phyloP scores from a whole-genome alignment of 2,888 invertebrate species.

The Lacanobia oleracea region DNA sequence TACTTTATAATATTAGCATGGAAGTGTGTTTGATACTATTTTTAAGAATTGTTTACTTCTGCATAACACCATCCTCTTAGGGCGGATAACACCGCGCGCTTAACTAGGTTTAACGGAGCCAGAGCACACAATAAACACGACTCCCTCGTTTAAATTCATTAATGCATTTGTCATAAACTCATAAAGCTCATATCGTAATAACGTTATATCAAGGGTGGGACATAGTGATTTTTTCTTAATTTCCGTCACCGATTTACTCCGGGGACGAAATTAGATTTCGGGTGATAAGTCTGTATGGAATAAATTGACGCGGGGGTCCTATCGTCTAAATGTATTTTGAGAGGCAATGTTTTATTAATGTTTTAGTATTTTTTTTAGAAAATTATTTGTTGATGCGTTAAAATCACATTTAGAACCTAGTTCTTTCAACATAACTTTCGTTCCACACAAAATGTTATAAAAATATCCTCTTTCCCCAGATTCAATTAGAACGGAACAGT shows the following conservation, averaged over 20 bases:
- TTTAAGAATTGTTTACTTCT: conserved; percentile 1
- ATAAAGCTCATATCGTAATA: conserved; percentile 76
- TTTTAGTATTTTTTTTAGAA: not conserved
- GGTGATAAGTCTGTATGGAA: conserved; percentile 47
- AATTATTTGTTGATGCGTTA: conserved; percentile 1
- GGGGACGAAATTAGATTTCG: conserved; percentile 60
- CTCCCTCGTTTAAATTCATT: conserved; percentile 80
- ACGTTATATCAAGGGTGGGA: conserved; percentile 54
- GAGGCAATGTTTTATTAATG: not conserved
- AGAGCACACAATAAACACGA: conserved; percentile 79
- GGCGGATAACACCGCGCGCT: conserved; percentile 73
- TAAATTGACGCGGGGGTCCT: conserved; percentile 33
- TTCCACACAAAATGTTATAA: not conserved
- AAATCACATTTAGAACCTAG: conserved; percentile 30
- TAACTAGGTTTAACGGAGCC: conserved; percentile 80
- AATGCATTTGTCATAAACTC: conserved; percentile 85
- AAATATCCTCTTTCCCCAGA: conserved; percentile 11
- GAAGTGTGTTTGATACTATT: too few species aligned
- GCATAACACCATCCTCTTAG: conserved; percentile 64
- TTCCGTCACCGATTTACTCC: conserved; percentile 68
- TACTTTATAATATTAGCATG: too few species aligned
- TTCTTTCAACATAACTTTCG: not conserved
- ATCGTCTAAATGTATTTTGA: conserved; percentile 35
- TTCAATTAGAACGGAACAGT: conserved; percentile 56
- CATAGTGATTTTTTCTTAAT: conserved; percentile 72